A percentile compares a stretch with the other conserved stretches of the same genome.
Evolutionary conservation across 2,113 vertebrate genomes (phyloP).

Genomic region (Dissostichus mawsoni): DNA sequence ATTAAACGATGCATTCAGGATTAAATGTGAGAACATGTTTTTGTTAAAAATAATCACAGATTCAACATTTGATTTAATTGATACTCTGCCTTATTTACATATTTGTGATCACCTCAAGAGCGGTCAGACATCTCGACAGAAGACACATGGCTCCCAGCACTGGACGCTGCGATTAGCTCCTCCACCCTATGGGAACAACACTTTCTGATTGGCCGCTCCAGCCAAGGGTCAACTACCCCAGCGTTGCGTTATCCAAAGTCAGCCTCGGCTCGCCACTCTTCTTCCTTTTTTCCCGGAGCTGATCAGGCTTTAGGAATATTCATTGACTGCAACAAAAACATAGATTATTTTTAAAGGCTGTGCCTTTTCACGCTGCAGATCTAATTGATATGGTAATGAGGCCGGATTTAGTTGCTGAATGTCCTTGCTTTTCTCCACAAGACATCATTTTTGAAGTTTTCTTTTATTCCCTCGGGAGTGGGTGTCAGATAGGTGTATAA

Average conservation of each 20-base stretch:
- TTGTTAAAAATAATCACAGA: not conserved
- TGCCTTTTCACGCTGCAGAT: slow-evolving; percentile 47
- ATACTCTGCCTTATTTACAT: slow-evolving; percentile 13
- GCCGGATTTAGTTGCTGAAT: slow-evolving; percentile 57
- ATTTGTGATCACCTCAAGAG: slow-evolving; percentile 12
- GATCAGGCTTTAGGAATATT: slow-evolving; percentile 67
- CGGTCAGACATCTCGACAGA: not conserved
- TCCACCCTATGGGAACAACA: not conserved
- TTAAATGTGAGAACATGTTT: not conserved
- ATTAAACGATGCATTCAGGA: slow-evolving; percentile 5
- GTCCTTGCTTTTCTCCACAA: slow-evolving; percentile 54
- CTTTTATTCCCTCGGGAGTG: slow-evolving; percentile 7
- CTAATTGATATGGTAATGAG: slow-evolving; percentile 79
- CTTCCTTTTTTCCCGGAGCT: slow-evolving; percentile 29
- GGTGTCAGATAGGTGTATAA: slow-evolving; percentile 28
- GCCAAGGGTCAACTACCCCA: slow-evolving; percentile 43
- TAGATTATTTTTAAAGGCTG: slow-evolving; percentile 62
- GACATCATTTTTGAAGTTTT: slow-evolving; percentile 58
- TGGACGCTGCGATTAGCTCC: slow-evolving; percentile 14
- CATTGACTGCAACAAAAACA: slow-evolving; percentile 58
- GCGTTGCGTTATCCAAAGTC: slow-evolving; percentile 45
- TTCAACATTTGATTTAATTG: not conserved
- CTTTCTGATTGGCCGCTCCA: slow-evolving; percentile 42
- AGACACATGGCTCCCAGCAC: slow-evolving; percentile 20
- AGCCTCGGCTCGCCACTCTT: slow-evolving; percentile 8